Evolutionary conservation across 1,140 invertebrate genomes (phyloP).

Genomic region (Eufriesea mexicana): DNA sequence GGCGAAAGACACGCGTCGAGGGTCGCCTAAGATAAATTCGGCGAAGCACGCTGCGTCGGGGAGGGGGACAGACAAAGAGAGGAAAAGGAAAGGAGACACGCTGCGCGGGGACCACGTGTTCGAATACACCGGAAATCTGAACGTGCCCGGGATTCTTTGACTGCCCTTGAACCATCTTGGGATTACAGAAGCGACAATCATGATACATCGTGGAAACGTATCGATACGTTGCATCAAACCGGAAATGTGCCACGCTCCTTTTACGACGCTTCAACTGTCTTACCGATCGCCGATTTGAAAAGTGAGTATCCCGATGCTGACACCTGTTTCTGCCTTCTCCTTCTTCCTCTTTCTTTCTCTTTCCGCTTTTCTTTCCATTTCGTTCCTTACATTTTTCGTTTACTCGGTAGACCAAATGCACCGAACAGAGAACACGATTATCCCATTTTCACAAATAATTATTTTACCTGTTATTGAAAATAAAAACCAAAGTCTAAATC

Average conservation of each 20-base stretch:
- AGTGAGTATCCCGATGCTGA: conserved; percentile 19
- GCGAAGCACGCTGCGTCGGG: background rate
- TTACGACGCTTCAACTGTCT: conserved; percentile 14
- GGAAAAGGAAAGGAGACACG: background rate
- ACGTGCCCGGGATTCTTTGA: background rate
- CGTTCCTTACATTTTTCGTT: too few relatives aligned
- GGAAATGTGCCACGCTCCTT: background rate
- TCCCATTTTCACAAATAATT: too few relatives aligned
- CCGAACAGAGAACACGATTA: too few relatives aligned
- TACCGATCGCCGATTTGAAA: conserved; percentile 61
- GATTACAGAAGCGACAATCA: conserved; percentile 16
- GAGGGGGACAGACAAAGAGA: background rate
- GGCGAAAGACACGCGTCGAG: background rate
- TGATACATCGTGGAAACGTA: conserved; percentile 1
- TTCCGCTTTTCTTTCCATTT: background rate
- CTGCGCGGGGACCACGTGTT: background rate
- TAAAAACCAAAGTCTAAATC: too few relatives aligned
- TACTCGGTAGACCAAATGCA: too few relatives aligned
- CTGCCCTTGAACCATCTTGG: background rate
- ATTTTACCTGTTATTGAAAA: too few relatives aligned
- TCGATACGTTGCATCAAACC: background rate
- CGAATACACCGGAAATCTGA: conserved; percentile 2
- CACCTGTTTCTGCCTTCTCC: background rate
- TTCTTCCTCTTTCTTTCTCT: background rate
- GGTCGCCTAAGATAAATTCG: background rate